Conservation (phyloP, 2,888 invertebrate species). For the Stenurella melanura region DNA sequence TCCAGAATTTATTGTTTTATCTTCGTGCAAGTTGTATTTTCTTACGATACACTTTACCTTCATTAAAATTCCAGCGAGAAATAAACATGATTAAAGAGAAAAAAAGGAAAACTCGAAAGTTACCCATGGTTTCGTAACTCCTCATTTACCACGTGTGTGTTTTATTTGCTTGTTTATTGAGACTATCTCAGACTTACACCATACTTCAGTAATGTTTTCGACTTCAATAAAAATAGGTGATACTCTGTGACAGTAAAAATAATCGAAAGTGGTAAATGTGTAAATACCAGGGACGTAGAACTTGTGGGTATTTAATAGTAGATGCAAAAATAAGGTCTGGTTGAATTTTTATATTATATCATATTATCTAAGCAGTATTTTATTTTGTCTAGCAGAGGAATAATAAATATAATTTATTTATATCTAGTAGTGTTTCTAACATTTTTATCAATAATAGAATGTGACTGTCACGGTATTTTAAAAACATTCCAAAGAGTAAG, state of each 20-base stretch:
- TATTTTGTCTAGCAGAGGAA: no score
- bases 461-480: no score
- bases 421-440: no score
- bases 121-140: constrained; percentile 47
- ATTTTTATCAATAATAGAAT: no score
- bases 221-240: constrained; percentile 28
- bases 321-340: no score
- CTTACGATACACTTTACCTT: constrained; percentile 56
- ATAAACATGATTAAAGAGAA: constrained; percentile 53
- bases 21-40: constrained; percentile 52
- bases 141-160: constrained; percentile 45
- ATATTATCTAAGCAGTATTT: no score
- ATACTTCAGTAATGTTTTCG: constrained; percentile 39
- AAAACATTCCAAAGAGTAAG: no score
- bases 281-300: not conserved
- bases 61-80: constrained; percentile 61
- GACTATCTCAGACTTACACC: constrained; percentile 30
- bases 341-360: no score
- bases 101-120: constrained; percentile 43
- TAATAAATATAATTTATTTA: no score
- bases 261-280: constrained; percentile 23
- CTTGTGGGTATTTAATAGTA: no score
- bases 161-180: constrained; percentile 44
- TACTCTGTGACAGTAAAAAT: not conserved
- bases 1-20: constrained; percentile 54